Conservation (phyloP, 2,113 vertebrate species). For the Myotis davidii region DNA sequence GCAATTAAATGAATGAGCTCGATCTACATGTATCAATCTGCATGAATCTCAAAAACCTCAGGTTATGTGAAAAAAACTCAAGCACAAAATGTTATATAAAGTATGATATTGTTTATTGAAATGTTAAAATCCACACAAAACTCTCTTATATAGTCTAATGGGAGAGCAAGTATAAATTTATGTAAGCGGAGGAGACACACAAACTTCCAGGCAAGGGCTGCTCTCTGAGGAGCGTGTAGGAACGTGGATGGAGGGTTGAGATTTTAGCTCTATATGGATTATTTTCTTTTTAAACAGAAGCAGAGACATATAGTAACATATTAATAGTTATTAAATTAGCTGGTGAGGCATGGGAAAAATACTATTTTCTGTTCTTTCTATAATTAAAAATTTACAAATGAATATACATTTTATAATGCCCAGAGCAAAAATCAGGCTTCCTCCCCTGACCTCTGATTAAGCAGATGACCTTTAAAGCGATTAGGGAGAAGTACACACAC, state of each 20-base stretch:
- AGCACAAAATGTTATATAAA: slow-evolving; percentile 8
- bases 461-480: slow-evolving; percentile 1
- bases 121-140: slow-evolving; percentile 19
- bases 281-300: slow-evolving; percentile 36
- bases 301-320: slow-evolving; percentile 52
- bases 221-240: background rate
- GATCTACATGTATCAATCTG: background rate
- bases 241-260: background rate
- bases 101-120: slow-evolving; percentile 48
- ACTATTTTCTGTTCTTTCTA: slow-evolving; percentile 62
- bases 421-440: slow-evolving; percentile 22
- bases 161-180: slow-evolving; percentile 4
- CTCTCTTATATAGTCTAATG: background rate
- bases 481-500: background rate
- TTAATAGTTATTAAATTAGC: slow-evolving; percentile 72
- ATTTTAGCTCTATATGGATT: background rate
- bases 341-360: slow-evolving; percentile 10
- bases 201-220: background rate
- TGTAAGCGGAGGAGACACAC: background rate
- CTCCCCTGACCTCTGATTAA: background rate
- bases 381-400: slow-evolving; percentile 76
- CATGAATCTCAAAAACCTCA: background rate
- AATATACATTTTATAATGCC: slow-evolving; percentile 37
- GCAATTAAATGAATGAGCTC: background rate
- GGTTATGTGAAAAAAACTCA: background rate